These are phyloP conservation scores for Formicarius rufipectus DNA, from an alignment of 2,113 vertebrate genomes.

Conservation along the genomic window DNA sequence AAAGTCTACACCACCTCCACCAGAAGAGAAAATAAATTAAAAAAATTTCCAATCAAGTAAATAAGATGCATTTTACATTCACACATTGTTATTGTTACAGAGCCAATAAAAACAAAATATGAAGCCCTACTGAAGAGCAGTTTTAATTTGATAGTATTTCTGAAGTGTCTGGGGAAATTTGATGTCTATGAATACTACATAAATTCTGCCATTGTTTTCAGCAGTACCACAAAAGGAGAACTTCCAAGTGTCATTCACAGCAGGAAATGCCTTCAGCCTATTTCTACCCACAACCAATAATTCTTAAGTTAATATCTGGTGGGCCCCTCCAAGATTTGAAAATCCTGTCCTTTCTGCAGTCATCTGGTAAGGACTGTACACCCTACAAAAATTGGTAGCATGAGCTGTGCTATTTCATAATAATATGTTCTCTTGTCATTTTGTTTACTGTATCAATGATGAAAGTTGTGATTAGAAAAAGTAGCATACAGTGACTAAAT, in stretches of 20 bases:
- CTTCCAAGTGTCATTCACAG: constrained; percentile 30
- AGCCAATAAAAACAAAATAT: constrained; percentile 52
- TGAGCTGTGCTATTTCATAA: background rate
- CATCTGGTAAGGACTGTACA: background rate
- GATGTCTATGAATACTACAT: constrained; percentile 31
- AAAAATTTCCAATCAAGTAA: constrained; percentile 21
- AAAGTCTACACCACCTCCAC: background rate
- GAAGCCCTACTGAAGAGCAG: constrained; percentile 41
- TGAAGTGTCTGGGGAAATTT: constrained; percentile 56
- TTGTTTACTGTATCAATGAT: background rate
- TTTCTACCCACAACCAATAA: constrained; percentile 67
- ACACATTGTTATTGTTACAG: constrained; percentile 30
- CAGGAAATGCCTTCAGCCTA: constrained; percentile 59
- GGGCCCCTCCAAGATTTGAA: constrained; percentile 39
- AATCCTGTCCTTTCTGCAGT: background rate
- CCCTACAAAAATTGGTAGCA: background rate
- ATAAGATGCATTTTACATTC: constrained; percentile 48
- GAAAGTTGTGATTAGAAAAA: background rate
- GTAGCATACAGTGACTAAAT: background rate
- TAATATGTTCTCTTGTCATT: background rate
- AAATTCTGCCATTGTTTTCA: constrained; percentile 42
- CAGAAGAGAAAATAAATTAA: background rate
- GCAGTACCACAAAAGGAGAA: constrained; percentile 18
- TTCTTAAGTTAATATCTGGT: constrained; percentile 54
- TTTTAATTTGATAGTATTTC: constrained; percentile 62